Conservation (phyloP, 1,140 invertebrate genomes). For the Drosophila mayri region DNA sequence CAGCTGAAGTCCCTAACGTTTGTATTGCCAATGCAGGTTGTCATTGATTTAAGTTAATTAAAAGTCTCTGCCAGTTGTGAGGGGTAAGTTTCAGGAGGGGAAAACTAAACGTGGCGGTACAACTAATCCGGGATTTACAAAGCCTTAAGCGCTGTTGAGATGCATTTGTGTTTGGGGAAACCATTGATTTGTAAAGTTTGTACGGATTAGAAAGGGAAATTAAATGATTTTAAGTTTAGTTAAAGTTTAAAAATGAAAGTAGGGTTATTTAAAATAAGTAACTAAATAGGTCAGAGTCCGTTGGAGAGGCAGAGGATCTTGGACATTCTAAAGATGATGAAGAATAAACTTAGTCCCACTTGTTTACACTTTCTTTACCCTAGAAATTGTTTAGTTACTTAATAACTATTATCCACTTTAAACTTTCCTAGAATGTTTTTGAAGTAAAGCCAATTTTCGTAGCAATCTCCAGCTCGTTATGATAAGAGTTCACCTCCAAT, state of each 20-base stretch:
- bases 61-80: constrained; percentile 25
- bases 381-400: background rate
- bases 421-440: background rate
- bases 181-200: constrained; percentile 1
- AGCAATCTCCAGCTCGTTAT: constrained; percentile 12
- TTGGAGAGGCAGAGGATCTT: background rate
- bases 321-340: background rate
- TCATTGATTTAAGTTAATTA: constrained; percentile 70
- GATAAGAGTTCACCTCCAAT: constrained; percentile 15
- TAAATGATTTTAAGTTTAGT: background rate
- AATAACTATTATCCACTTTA: background rate
- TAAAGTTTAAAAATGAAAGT: background rate
- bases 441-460: background rate
- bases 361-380: background rate
- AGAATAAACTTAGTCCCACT: background rate
- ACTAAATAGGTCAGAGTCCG: background rate
- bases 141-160: background rate
- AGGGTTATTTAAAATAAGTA: background rate
- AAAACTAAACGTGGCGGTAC: constrained; percentile 10
- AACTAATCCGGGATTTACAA: constrained; percentile 22
- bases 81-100: background rate
- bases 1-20: constrained; percentile 40
- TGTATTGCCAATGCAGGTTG: constrained; percentile 41
- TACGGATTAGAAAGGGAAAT: background rate
- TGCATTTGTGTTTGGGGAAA: background rate